Evolutionary conservation across 2,888 invertebrate genomes (phyloP).

Genomic region (Tuta absoluta): DNA sequence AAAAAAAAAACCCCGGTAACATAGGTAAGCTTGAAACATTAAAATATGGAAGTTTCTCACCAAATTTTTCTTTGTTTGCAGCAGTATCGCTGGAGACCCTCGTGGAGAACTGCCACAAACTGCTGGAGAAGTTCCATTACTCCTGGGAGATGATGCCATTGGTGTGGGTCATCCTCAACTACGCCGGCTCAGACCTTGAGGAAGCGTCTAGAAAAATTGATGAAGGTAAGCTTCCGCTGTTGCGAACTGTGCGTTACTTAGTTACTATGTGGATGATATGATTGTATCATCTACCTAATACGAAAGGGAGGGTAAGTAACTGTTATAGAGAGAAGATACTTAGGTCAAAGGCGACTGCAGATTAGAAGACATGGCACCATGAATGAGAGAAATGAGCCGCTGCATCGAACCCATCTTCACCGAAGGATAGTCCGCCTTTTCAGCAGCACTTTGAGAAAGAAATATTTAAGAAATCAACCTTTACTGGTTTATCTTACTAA

Average conservation of each 20-base stretch:
- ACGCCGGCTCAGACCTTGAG: constrained; percentile 86
- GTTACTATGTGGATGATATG: background rate
- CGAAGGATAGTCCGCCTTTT: too few species aligned
- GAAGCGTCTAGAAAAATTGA: constrained; percentile 88
- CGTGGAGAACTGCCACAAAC: constrained; percentile 87
- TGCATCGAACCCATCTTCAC: too few species aligned
- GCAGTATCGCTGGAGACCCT: constrained; percentile 76
- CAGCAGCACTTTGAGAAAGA: too few species aligned
- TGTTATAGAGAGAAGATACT: too few species aligned
- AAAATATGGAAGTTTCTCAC: constrained; percentile 8
- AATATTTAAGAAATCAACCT: too few species aligned
- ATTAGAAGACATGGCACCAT: too few species aligned
- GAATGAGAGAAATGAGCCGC: too few species aligned
- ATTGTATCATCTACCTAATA: too few species aligned
- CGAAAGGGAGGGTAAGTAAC: too few species aligned
- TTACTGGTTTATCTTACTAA: too few species aligned
- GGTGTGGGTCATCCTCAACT: constrained; percentile 89
- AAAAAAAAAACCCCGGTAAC: too few species aligned
- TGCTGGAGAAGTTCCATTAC: constrained; percentile 88
- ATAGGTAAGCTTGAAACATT: background rate
- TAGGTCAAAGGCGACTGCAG: too few species aligned
- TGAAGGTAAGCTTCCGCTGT: constrained; percentile 81
- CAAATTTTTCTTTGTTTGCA: constrained; percentile 49
- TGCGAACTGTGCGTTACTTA: background rate
- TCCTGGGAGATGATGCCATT: constrained; percentile 91